These are phyloP conservation scores for Glossophaga mutica DNA, from an alignment of 2,797 vertebrate species.

Conservation along the genomic window DNA sequence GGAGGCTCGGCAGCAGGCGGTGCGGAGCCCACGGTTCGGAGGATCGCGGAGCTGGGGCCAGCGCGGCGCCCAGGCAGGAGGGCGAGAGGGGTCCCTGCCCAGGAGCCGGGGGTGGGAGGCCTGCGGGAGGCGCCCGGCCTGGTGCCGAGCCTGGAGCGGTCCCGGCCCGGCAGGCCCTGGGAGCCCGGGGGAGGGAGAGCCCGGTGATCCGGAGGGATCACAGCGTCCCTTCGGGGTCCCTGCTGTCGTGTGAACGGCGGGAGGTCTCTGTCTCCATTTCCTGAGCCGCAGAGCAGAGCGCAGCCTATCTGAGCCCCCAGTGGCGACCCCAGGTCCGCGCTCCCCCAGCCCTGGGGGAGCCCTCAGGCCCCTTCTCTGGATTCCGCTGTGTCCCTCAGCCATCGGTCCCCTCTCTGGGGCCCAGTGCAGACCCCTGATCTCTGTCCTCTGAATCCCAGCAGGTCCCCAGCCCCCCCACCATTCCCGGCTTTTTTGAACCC, in stretches of 20 bases:
- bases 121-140: neutral
- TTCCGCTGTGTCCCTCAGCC: neutral
- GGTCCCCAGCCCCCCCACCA: neutral
- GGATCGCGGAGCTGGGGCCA: slow-evolving; percentile 57
- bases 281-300: slow-evolving; percentile 52
- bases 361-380: neutral
- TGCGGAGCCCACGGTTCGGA: neutral
- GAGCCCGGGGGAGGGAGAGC: slow-evolving; percentile 49
- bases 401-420: neutral
- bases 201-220: neutral
- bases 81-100: neutral
- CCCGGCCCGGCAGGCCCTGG: neutral
- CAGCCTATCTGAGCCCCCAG: slow-evolving; percentile 27
- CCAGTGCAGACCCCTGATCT: neutral
- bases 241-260: neutral
- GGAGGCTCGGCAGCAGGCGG: neutral
- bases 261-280: neutral
- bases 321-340: neutral
- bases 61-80: slow-evolving; percentile 38
- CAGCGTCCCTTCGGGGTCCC: neutral
- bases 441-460: neutral
- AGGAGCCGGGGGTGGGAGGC: slow-evolving; percentile 17
- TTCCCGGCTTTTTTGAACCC: neutral
- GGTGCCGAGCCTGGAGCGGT: neutral
- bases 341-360: neutral